A percentile compares a stretch with the other conserved stretches of the same genome.
Conservation (phyloP, 2,797 vertebrate genomes). For the Acipenser transmontanus region DNA sequence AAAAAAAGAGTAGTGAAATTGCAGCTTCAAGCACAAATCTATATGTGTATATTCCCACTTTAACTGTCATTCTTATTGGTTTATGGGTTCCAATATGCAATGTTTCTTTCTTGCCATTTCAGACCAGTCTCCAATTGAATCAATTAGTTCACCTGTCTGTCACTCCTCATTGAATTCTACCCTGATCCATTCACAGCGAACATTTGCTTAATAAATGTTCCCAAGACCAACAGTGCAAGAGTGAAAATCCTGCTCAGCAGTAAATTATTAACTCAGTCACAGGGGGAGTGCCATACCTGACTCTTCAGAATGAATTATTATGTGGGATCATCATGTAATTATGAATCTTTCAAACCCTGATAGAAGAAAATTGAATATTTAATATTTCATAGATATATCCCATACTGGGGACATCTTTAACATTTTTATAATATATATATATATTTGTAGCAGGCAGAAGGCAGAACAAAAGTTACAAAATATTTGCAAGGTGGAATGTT, state of each 20-base stretch:
- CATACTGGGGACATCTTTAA: conserved; percentile 89
- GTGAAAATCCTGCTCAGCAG: conserved; percentile 69
- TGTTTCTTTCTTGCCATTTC: conserved; percentile 33
- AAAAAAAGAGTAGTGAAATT: no score
- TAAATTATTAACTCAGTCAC: conserved; percentile 83
- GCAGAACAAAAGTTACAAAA: conserved; percentile 81
- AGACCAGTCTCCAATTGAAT: conserved; percentile 64
- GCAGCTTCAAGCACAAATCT: no score
- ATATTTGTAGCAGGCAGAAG: conserved; percentile 83
- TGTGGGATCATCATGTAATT: conserved; percentile 95
- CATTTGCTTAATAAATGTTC: conserved; percentile 84
- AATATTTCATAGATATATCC: conserved; percentile 97
- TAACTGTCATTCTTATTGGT: neutral
- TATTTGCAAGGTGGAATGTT: conserved; percentile 25
- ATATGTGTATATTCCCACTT: no score
- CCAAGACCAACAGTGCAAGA: conserved; percentile 72
- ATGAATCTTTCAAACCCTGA: conserved; percentile 90
- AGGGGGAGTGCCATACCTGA: conserved; percentile 77
- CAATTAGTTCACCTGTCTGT: conserved; percentile 66
- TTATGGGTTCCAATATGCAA: neutral
- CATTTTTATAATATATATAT: conserved; percentile 64
- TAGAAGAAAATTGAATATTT: conserved; percentile 97
- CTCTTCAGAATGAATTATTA: conserved; percentile 89
- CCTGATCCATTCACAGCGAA: conserved; percentile 73
- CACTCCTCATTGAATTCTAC: conserved; percentile 75